A percentile compares a stretch with the other conserved stretches of the same genome.
Conservation (phyloP, 2,797 vertebrate species). For the Clarias fuscus region DNA sequence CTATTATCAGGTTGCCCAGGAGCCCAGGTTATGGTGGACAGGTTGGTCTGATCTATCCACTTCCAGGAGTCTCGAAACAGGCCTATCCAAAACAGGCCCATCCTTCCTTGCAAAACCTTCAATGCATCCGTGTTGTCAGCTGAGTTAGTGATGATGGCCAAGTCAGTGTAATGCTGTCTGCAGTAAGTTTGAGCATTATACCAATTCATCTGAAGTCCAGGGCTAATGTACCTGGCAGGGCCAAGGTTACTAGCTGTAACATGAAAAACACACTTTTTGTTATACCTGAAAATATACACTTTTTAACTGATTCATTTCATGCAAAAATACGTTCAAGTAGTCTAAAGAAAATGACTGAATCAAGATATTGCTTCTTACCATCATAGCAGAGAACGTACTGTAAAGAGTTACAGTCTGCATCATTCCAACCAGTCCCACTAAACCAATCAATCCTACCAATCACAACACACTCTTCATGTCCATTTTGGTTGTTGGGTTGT, state of each 20-base stretch:
- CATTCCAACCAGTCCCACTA: not conserved
- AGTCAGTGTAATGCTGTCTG: slow-evolving; percentile 6
- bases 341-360: no score
- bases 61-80: slow-evolving; percentile 29
- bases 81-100: slow-evolving; percentile 10
- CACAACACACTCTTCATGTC: not conserved
- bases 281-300: not conserved
- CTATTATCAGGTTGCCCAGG: not conserved
- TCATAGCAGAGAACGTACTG: not conserved
- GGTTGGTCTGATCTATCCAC: slow-evolving; percentile 15
- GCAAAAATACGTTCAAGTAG: no score
- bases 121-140: not conserved
- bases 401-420: not conserved
- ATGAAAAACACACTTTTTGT: not conserved
- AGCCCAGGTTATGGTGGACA: not conserved
- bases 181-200: slow-evolving; percentile 23
- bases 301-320: no score
- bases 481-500: not conserved
- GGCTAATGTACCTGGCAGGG: not conserved
- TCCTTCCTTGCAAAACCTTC: no score
- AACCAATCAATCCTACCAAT: accelerated
- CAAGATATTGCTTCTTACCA: not conserved
- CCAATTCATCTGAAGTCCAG: not conserved
- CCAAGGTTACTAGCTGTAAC: not conserved
- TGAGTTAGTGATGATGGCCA: not conserved